phyloP scores from a whole-genome alignment of 2,888 invertebrate species.

The Pomacea canaliculata region DNA sequence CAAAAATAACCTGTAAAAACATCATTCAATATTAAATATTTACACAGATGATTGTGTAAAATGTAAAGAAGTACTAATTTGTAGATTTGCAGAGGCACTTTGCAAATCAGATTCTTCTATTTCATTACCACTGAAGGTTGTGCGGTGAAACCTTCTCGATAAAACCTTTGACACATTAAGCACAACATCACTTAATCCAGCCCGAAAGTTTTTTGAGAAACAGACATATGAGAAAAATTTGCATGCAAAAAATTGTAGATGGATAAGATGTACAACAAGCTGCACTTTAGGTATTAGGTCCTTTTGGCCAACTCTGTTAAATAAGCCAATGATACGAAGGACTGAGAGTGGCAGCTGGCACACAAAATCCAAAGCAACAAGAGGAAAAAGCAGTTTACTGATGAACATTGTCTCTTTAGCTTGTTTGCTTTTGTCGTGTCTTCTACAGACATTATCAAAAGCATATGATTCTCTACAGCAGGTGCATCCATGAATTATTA shows the following conservation, averaged over 20 bases:
- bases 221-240: not conserved
- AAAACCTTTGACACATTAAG: not conserved
- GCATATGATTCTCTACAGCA: constrained; percentile 44
- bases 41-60: too few relatives aligned
- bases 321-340: constrained; percentile 20
- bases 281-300: not conserved
- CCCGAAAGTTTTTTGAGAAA: not conserved
- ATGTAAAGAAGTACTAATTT: too few relatives aligned
- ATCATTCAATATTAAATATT: too few relatives aligned
- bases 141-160: too few relatives aligned
- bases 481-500: constrained; percentile 43
- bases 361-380: constrained; percentile 30
- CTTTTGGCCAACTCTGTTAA: constrained; percentile 1
- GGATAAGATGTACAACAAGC: not conserved
- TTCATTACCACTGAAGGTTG: too few relatives aligned
- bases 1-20: too few relatives aligned
- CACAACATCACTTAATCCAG: not conserved
- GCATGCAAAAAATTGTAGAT: not conserved
- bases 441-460: constrained; percentile 13
- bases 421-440: constrained; percentile 3
- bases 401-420: constrained; percentile 24
- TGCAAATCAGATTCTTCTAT: too few relatives aligned
- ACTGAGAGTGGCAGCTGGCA: constrained; percentile 31
- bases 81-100: too few relatives aligned
- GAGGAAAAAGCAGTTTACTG: constrained; percentile 34